Percentiles rank a stretch among this genome's conserved stretches.
Conservation (phyloP, 2,888 invertebrate species). For the Abrostola tripartita region DNA sequence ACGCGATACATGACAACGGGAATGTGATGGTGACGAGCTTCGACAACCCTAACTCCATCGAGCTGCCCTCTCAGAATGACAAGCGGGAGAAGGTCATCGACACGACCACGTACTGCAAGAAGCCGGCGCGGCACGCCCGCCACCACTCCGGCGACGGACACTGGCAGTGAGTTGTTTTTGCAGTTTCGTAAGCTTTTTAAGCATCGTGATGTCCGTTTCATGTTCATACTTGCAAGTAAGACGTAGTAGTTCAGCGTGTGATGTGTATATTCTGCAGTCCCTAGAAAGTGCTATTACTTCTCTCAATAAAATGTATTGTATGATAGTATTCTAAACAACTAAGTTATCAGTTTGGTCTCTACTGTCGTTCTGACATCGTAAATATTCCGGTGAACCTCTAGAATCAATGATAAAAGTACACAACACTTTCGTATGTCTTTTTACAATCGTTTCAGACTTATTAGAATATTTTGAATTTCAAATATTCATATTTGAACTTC, state of each 20-base stretch:
- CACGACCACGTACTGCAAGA: slow-evolving; percentile 92
- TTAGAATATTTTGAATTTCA: too few species aligned
- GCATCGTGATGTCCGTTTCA: slow-evolving; percentile 3
- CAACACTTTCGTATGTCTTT: too few species aligned
- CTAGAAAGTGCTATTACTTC: too few species aligned
- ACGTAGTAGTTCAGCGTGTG: neutral
- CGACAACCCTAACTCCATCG: slow-evolving; percentile 92
- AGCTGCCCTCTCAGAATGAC: slow-evolving; percentile 88
- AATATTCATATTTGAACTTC: too few species aligned
- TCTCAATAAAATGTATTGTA: too few species aligned
- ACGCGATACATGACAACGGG: slow-evolving; percentile 86
- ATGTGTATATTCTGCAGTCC: too few species aligned
- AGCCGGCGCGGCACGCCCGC: slow-evolving; percentile 77
- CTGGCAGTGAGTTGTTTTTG: slow-evolving; percentile 82
- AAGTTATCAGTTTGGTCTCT: too few species aligned
- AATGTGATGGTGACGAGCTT: slow-evolving; percentile 90
- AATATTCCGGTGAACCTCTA: too few species aligned
- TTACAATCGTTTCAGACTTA: too few species aligned
- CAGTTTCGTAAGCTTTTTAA: slow-evolving; percentile 50
- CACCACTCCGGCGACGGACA: slow-evolving; percentile 81
- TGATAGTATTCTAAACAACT: too few species aligned
- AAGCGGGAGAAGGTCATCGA: slow-evolving; percentile 85
- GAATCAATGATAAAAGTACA: too few species aligned
- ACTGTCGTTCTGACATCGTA: too few species aligned
- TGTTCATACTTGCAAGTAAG: neutral